phyloP scores from a whole-genome alignment of 2,797 vertebrate genomes.

The Parotocinclus haroldoi region DNA sequence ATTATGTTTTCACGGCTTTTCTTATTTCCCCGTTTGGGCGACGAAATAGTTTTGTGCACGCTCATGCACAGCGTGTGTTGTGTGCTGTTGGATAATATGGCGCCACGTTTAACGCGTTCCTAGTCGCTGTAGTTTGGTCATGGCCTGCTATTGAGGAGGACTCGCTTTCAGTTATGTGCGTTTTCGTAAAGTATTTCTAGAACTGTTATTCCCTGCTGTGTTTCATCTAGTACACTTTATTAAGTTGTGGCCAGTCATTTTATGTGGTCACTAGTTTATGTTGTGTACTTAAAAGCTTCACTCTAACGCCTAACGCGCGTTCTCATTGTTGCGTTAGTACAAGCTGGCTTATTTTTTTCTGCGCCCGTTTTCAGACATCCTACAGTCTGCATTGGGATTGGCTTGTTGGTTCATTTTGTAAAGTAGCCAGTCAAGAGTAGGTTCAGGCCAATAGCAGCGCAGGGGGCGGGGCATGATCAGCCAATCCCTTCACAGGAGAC shows the following conservation, averaged over 20 bases:
- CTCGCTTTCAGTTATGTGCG: not conserved
- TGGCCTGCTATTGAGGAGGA: slow-evolving; percentile 32
- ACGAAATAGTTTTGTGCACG: too few species aligned
- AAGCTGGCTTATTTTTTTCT: not conserved
- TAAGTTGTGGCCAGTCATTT: too few species aligned
- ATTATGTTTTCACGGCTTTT: not conserved
- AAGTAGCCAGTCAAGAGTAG: not conserved
- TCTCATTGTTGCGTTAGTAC: slow-evolving; percentile 9
- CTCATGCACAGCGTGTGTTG: too few species aligned
- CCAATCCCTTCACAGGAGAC: not conserved
- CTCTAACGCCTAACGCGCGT: not conserved
- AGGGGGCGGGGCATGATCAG: not conserved
- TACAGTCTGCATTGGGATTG: slow-evolving; percentile 6
- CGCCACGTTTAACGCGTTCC: not conserved
- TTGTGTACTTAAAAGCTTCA: too few species aligned
- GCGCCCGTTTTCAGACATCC: slow-evolving; percentile 1
- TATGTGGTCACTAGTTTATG: too few species aligned
- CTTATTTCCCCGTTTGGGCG: not conserved
- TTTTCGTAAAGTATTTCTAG: too few species aligned
- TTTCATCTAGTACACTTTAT: too few species aligned
- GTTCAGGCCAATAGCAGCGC: not conserved
- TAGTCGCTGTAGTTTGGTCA: slow-evolving; percentile 13
- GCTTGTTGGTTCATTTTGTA: not conserved
- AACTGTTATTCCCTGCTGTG: too few species aligned
- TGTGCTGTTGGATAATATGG: not conserved